A percentile compares a stretch with the other conserved stretches of the same genome.
Evolutionary conservation across 2,113 vertebrate species (phyloP).

Genomic region (Zonotrichia leucophrys): DNA sequence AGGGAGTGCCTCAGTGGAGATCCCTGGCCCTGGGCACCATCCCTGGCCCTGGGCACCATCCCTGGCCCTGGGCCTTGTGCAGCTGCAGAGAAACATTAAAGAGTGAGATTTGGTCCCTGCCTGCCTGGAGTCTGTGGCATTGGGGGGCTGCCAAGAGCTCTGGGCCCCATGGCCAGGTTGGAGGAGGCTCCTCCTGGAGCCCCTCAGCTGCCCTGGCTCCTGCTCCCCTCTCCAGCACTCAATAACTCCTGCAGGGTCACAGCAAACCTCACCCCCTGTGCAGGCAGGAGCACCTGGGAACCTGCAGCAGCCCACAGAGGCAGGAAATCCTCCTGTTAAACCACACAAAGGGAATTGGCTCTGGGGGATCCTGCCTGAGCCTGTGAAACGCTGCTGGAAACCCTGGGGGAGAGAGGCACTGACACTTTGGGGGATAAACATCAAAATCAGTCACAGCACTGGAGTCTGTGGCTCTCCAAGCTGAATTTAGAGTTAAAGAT

Average conservation of each 20-base stretch:
- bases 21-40: background rate
- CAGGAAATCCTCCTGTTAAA: rapidly evolving
- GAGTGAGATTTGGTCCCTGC: background rate
- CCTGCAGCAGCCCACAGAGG: background rate
- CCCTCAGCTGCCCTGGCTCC: too few relatives aligned
- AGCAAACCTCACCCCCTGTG: too few relatives aligned
- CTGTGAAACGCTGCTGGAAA: too few relatives aligned
- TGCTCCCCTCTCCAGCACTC: background rate
- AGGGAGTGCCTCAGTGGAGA: rapidly evolving
- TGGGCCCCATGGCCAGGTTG: rapidly evolving
- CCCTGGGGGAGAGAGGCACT: background rate
- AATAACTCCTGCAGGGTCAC: rapidly evolving
- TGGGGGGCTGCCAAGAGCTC: background rate
- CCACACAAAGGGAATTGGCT: rapidly evolving
- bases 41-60: too few relatives aligned
- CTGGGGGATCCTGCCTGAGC: background rate
- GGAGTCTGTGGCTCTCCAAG: background rate
- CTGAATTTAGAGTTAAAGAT: background rate
- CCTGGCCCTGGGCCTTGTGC: background rate
- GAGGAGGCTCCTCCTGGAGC: background rate
- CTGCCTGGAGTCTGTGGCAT: background rate
- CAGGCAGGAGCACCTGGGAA: background rate
- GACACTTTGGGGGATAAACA: background rate
- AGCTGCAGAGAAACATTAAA: background rate
- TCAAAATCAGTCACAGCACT: background rate